Conservation (phyloP, 2,888 invertebrate species). For the Augochlorella aurata region DNA sequence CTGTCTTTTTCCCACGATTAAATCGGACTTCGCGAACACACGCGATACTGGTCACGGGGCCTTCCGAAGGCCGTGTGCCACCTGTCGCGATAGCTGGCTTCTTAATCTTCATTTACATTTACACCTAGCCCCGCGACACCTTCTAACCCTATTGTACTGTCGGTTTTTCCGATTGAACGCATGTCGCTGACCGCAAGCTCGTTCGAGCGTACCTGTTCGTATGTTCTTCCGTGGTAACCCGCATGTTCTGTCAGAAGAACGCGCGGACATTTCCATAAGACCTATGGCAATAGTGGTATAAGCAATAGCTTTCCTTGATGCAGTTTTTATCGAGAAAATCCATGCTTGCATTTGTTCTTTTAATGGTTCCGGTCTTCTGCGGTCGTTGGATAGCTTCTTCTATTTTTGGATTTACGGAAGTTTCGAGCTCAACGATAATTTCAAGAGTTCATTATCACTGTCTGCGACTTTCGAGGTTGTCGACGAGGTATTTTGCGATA, state of each 20-base stretch:
- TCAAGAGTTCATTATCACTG: background rate
- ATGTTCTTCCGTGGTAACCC: background rate
- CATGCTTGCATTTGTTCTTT: background rate
- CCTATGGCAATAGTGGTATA: background rate
- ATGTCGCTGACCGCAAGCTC: background rate
- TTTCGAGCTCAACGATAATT: background rate
- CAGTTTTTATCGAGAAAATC: background rate
- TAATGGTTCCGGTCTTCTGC: background rate
- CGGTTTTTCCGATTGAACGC: background rate
- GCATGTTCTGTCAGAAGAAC: background rate
- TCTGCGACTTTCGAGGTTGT: background rate
- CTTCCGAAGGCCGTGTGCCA: constrained; percentile 74
- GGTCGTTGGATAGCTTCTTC: background rate
- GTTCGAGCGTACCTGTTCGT: background rate
- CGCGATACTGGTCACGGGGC: constrained; percentile 66
- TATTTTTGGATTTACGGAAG: background rate
- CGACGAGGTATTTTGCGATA: background rate
- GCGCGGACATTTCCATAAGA: too few species aligned
- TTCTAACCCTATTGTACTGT: background rate
- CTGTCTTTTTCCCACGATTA: constrained; percentile 77
- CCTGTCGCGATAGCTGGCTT: constrained; percentile 62
- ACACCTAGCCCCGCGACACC: background rate
- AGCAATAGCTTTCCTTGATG: background rate
- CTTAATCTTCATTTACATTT: constrained; percentile 38
- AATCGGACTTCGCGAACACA: constrained; percentile 71